These are phyloP conservation scores for Aegotheles bennettii DNA, from an alignment of 2,113 vertebrate species.

Conservation along the genomic window DNA sequence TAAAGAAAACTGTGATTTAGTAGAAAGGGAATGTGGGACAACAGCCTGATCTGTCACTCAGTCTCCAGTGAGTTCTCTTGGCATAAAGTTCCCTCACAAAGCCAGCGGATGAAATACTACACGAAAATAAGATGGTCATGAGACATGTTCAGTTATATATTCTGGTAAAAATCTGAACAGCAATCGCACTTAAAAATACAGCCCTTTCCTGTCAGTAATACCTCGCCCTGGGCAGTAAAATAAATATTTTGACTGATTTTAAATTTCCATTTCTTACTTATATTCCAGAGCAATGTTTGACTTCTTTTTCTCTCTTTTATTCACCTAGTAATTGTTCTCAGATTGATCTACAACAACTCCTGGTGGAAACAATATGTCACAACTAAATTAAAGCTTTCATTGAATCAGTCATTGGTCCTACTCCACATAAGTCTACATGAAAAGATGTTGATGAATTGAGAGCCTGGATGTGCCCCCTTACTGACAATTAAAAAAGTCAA, in stretches of 20 bases:
- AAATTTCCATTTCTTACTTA: slow-evolving; percentile 5
- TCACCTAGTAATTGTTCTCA: slow-evolving; percentile 44
- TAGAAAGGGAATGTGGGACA: slow-evolving; percentile 73
- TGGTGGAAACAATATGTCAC: slow-evolving; percentile 33
- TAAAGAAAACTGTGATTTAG: slow-evolving; percentile 76
- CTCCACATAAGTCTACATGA: background rate
- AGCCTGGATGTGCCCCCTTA: background rate
- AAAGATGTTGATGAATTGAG: slow-evolving; percentile 9
- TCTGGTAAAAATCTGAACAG: background rate
- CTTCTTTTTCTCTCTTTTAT: background rate
- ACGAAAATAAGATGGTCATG: slow-evolving; percentile 23
- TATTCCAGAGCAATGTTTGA: background rate
- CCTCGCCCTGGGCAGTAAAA: background rate
- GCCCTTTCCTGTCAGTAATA: background rate
- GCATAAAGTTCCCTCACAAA: slow-evolving; percentile 46
- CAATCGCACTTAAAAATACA: slow-evolving; percentile 5
- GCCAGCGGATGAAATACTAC: slow-evolving; percentile 36
- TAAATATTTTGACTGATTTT: slow-evolving; percentile 22
- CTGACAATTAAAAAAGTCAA: background rate
- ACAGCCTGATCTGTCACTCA: slow-evolving; percentile 65
- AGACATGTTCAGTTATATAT: slow-evolving; percentile 17
- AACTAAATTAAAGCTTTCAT: slow-evolving; percentile 47
- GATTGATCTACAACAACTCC: slow-evolving; percentile 20
- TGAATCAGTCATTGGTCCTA: background rate
- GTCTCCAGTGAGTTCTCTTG: slow-evolving; percentile 64